phyloP scores from a whole-genome alignment of 1,140 invertebrate genomes.

The Anoplolepis gracilipes region DNA sequence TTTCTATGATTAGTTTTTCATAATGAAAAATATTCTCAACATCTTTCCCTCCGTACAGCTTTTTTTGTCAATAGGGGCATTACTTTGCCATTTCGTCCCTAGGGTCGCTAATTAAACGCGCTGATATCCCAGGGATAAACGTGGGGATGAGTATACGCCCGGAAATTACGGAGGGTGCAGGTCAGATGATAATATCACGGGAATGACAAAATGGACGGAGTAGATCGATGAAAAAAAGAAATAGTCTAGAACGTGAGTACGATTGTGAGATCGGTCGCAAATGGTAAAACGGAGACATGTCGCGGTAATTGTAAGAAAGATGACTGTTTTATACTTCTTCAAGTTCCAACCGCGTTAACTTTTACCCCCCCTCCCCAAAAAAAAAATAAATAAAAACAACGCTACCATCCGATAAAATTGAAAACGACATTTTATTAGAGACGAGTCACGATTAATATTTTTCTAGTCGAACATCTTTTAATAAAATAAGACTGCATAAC shows the following conservation, averaged over 20 bases:
- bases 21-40: background rate
- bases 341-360: slow-evolving; percentile 63
- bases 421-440: background rate
- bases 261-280: slow-evolving; percentile 68
- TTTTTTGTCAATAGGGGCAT: slow-evolving; percentile 43
- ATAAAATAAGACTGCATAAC: background rate
- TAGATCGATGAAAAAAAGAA: background rate
- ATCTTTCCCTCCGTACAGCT: slow-evolving; percentile 1
- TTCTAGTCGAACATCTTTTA: background rate
- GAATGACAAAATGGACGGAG: background rate
- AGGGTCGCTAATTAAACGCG: slow-evolving; percentile 62
- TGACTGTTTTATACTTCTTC: slow-evolving; percentile 76
- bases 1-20: background rate
- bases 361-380: slow-evolving; percentile 74
- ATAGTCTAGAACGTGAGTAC: slow-evolving; percentile 37
- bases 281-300: slow-evolving; percentile 72
- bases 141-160: slow-evolving; percentile 21
- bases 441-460: background rate
- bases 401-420: background rate
- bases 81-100: slow-evolving; percentile 20
- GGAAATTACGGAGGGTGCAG: slow-evolving; percentile 52
- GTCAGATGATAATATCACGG: slow-evolving; percentile 14
- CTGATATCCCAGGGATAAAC: slow-evolving; percentile 15
- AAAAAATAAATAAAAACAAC: slow-evolving; percentile 25
- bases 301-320: slow-evolving; percentile 70